These are phyloP conservation scores for Pterocles orientalis DNA, from an alignment of 2,113 vertebrate genomes.

Conservation along the genomic window DNA sequence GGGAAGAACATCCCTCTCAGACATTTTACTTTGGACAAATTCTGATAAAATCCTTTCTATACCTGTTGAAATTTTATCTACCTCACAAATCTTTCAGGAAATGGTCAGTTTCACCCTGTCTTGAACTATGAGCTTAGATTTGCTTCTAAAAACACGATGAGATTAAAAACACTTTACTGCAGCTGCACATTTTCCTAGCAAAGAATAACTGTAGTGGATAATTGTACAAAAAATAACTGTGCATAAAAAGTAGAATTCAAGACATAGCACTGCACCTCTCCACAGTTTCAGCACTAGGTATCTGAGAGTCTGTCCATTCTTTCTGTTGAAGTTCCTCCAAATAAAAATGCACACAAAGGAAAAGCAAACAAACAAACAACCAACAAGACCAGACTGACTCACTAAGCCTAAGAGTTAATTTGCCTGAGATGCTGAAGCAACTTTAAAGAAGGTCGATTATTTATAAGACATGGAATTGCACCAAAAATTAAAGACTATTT, in stretches of 20 bases:
- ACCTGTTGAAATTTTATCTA: not conserved
- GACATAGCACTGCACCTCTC: not conserved
- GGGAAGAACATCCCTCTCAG: not conserved
- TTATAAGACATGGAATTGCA: not conserved
- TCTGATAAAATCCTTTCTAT: not conserved
- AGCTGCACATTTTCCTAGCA: not conserved
- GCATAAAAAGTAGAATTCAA: not conserved
- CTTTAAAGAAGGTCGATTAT: not conserved
- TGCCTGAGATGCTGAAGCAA: not conserved
- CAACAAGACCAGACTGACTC: not conserved
- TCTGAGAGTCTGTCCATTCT: not conserved
- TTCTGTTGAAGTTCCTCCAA: not conserved
- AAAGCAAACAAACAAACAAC: accelerated
- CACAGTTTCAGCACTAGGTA: not conserved
- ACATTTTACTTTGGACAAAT: not conserved
- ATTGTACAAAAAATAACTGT: not conserved
- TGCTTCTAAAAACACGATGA: not conserved
- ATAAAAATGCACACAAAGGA: not conserved
- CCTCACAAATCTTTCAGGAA: not conserved
- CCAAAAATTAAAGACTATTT: not conserved
- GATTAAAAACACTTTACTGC: not conserved
- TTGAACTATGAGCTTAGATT: not conserved
- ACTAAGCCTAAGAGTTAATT: not conserved
- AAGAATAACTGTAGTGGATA: not conserved
- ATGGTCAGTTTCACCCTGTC: not conserved